Evolutionary conservation across 2,797 vertebrate species (phyloP).

Genomic region (Catamblyrhynchus diadema): DNA sequence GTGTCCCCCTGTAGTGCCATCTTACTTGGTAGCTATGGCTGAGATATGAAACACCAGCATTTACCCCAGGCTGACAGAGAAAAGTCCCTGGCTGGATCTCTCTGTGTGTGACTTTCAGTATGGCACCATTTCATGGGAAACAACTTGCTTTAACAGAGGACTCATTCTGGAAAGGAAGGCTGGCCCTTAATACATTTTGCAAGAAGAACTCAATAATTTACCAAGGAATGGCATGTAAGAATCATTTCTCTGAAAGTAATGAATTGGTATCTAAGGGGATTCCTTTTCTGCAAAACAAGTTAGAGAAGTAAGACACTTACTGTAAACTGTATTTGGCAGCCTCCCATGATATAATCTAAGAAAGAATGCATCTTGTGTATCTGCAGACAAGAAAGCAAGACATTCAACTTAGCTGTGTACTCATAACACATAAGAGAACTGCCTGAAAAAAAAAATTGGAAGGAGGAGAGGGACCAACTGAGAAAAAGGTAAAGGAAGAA

Average conservation of each 20-base stretch:
- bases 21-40: not conserved
- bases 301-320: conserved; percentile 77
- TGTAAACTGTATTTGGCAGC: conserved; percentile 99
- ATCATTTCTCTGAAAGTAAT: not conserved
- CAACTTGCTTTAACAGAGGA: not conserved
- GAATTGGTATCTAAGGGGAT: not conserved
- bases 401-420: not conserved
- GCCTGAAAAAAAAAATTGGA: not conserved
- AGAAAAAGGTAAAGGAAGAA: not conserved
- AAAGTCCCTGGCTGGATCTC: not conserved
- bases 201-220: not conserved
- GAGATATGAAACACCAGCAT: not conserved
- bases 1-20: not conserved
- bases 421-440: not conserved
- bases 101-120: not conserved
- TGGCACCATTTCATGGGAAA: not conserved
- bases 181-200: not conserved
- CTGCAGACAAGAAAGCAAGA: conserved; percentile 72
- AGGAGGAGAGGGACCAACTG: not conserved
- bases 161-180: not conserved
- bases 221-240: not conserved
- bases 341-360: conserved; percentile 99
- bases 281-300: not conserved
- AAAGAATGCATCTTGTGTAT: conserved; percentile 99
- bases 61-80: not conserved